Evolutionary conservation across 2,113 vertebrate genomes (phyloP).

Genomic region (Murina feae): DNA sequence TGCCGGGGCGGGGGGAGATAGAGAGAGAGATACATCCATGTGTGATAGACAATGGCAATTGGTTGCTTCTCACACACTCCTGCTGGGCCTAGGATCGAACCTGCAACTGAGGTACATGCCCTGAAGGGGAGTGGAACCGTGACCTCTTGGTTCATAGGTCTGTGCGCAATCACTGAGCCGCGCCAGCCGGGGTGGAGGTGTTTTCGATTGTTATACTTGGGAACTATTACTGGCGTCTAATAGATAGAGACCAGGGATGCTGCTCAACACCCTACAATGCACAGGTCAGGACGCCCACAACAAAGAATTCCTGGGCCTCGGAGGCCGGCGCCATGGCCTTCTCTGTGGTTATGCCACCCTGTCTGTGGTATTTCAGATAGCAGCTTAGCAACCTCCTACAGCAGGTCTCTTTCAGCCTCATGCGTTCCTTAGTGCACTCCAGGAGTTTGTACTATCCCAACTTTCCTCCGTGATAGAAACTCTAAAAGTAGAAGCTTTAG

Average conservation of each 20-base stretch:
- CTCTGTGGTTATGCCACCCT: not conserved
- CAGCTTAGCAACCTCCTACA: not conserved
- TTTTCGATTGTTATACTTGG: too few species aligned
- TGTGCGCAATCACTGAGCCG: too few species aligned
- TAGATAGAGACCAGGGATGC: not conserved
- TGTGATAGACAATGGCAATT: too few species aligned
- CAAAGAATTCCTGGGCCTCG: not conserved
- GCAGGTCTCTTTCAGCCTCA: not conserved
- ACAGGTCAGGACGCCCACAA: not conserved
- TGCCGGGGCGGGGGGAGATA: too few species aligned
- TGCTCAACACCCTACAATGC: not conserved
- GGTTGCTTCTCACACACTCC: too few species aligned
- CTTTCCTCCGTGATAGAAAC: not conserved
- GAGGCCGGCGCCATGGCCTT: too few species aligned
- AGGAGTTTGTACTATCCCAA: not conserved
- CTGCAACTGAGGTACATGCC: too few species aligned
- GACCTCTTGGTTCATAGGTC: too few species aligned
- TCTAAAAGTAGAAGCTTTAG: not conserved
- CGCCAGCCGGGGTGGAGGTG: too few species aligned
- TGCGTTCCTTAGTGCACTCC: not conserved
- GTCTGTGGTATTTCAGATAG: not conserved
- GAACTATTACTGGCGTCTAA: not conserved
- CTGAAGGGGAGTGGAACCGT: too few species aligned
- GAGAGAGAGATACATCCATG: too few species aligned
- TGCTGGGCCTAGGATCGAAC: too few species aligned